A percentile compares a stretch with the other conserved stretches of the same genome.
phyloP scores from a whole-genome alignment of 2,888 invertebrate species.

The Choreutis nemorana region DNA sequence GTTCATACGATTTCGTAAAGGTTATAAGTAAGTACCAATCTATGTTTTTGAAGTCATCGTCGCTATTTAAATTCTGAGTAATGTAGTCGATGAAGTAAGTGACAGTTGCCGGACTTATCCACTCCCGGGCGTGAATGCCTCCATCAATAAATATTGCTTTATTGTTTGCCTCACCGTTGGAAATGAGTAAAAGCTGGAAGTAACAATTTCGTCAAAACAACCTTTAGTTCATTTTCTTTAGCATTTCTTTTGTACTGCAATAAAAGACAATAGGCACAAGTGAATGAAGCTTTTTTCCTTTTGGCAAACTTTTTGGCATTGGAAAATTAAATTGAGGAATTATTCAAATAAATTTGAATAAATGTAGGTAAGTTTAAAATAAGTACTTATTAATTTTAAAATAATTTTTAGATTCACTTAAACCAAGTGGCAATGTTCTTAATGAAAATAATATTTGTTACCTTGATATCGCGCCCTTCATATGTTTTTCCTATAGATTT shows the following conservation, averaged over 20 bases:
- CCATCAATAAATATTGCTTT: slow-evolving; percentile 81
- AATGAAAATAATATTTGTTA: slow-evolving; percentile 23
- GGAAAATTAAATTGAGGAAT: too few relatives aligned
- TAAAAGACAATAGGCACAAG: too few relatives aligned
- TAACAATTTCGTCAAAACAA: too few relatives aligned
- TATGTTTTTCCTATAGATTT: slow-evolving; percentile 79
- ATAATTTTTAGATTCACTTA: background rate
- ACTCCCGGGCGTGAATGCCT: slow-evolving; percentile 92
- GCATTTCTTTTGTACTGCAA: too few relatives aligned
- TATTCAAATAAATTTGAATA: too few relatives aligned
- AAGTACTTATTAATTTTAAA: background rate
- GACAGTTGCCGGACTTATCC: slow-evolving; percentile 86
- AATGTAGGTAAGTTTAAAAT: background rate
- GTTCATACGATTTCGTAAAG: too few relatives aligned
- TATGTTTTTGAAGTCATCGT: slow-evolving; percentile 53
- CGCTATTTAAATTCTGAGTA: slow-evolving; percentile 75
- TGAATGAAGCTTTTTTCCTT: too few relatives aligned
- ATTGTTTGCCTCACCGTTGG: slow-evolving; percentile 71
- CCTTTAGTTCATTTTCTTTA: too few relatives aligned
- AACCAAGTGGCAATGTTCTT: background rate
- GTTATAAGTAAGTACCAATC: slow-evolving; percentile 45
- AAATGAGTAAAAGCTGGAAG: slow-evolving; percentile 65
- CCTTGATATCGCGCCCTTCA: slow-evolving; percentile 78
- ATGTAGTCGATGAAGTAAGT: slow-evolving; percentile 81
- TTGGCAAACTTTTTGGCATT: too few relatives aligned